Evolutionary conservation across 2,888 invertebrate genomes (phyloP).

Genomic region (Parnassius glacialis): DNA sequence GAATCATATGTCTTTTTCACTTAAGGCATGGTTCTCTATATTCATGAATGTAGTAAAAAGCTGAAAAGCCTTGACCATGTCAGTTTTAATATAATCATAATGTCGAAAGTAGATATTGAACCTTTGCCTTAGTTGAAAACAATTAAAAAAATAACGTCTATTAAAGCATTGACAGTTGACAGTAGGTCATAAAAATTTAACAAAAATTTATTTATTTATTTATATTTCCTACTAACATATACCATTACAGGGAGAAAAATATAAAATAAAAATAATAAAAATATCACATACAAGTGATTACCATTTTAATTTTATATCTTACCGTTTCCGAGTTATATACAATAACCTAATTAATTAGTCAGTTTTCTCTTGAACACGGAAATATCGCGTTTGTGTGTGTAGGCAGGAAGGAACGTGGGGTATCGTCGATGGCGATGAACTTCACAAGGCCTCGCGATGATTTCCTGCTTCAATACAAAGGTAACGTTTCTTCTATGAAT

Average conservation of each 20-base stretch:
- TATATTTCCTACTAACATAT: no score
- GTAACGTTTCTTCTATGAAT: slow-evolving; percentile 23
- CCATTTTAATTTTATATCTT: no score
- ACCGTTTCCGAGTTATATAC: no score
- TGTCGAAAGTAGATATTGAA: no score
- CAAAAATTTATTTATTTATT: no score
- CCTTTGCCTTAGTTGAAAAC: no score
- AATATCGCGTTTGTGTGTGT: slow-evolving; percentile 36
- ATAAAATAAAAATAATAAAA: no score
- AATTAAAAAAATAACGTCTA: no score
- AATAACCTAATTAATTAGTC: slow-evolving; percentile 54
- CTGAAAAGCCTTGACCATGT: background rate
- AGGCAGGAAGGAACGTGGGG: slow-evolving; percentile 35
- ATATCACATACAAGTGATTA: no score
- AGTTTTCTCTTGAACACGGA: slow-evolving; percentile 64
- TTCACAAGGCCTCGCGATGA: slow-evolving; percentile 56
- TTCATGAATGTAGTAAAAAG: background rate
- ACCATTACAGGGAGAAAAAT: no score
- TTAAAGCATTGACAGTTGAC: background rate
- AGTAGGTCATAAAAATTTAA: background rate
- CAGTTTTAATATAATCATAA: no score
- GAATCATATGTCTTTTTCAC: background rate
- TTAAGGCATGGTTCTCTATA: no score
- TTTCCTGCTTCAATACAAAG: slow-evolving; percentile 54
- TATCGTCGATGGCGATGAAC: slow-evolving; percentile 53